Conservation (phyloP, 2,797 vertebrate genomes). For the Eleutherodactylus coqui region DNA sequence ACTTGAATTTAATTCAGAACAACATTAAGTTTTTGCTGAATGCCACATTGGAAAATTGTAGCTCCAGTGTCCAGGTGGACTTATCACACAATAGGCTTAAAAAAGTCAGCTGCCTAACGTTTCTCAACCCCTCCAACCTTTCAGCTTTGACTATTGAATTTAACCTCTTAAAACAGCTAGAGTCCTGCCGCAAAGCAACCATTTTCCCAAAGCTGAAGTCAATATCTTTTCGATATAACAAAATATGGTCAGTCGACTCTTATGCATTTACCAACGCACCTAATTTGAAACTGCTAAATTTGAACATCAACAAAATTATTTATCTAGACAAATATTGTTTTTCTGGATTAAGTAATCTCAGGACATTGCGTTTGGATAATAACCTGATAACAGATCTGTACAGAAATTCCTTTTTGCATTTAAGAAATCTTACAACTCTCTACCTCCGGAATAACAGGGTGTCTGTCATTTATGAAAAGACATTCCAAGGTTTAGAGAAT, state of each 20-base stretch:
- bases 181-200: rapidly evolving
- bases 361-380: conserved; percentile 81
- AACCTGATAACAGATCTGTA: conserved; percentile 84
- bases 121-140: background rate
- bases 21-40: rapidly evolving
- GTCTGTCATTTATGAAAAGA: conserved; percentile 77
- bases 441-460: conserved; percentile 85
- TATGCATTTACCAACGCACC: conserved; percentile 63
- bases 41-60: rapidly evolving
- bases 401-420: conserved; percentile 73
- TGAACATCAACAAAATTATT: conserved; percentile 84
- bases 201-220: background rate
- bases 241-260: conserved; percentile 21
- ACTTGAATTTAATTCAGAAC: background rate
- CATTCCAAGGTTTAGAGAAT: conserved; percentile 72
- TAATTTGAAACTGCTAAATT: conserved; percentile 66
- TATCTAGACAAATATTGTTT: conserved; percentile 73
- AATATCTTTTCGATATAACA: conserved; percentile 69
- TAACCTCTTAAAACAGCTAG: conserved; percentile 59
- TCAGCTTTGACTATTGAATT: conserved; percentile 59
- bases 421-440: conserved; percentile 75
- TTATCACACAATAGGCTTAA: conserved; percentile 66
- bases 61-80: background rate
- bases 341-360: conserved; percentile 71
- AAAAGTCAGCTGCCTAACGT: background rate